These are phyloP conservation scores for Sminthurides bifidus DNA, from an alignment of 1,140 invertebrate genomes.

Conservation along the genomic window DNA sequence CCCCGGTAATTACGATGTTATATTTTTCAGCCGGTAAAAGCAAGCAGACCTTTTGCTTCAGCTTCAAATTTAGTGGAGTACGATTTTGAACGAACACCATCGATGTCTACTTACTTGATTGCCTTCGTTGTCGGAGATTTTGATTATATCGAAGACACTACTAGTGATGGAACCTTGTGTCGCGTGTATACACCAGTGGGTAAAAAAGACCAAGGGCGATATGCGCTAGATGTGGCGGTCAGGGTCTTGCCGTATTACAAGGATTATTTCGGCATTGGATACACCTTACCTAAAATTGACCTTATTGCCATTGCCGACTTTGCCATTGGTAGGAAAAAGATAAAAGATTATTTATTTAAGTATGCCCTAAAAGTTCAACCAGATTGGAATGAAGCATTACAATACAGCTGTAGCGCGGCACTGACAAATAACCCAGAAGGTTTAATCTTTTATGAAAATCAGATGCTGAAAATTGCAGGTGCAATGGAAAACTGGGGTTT, in stretches of 20 bases:
- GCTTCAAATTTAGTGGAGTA: slow-evolving; percentile 2
- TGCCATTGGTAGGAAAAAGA: slow-evolving; percentile 45
- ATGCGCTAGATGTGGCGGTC: slow-evolving; percentile 77
- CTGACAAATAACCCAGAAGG: too few relatives aligned
- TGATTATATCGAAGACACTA: slow-evolving; percentile 72
- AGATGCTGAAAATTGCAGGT: slow-evolving; percentile 34
- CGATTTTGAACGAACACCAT: slow-evolving; percentile 67
- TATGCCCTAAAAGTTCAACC: background rate
- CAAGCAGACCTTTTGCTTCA: too few relatives aligned
- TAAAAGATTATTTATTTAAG: slow-evolving; percentile 36
- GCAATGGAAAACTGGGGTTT: slow-evolving; percentile 45
- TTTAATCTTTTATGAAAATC: background rate
- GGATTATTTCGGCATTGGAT: slow-evolving; percentile 73
- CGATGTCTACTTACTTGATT: slow-evolving; percentile 94
- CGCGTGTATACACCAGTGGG: slow-evolving; percentile 83
- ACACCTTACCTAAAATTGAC: slow-evolving; percentile 91
- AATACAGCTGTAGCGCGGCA: background rate
- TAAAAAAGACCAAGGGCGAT: slow-evolving; percentile 80
- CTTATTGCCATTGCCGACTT: slow-evolving; percentile 88
- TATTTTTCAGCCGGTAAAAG: too few relatives aligned
- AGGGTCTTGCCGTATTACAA: slow-evolving; percentile 84
- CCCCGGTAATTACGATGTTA: too few relatives aligned
- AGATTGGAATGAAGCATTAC: too few relatives aligned
- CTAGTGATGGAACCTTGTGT: slow-evolving; percentile 56
- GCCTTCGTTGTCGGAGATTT: slow-evolving; percentile 87